Conservation (phyloP, 2,888 invertebrate species). For the Morpho achilles region DNA sequence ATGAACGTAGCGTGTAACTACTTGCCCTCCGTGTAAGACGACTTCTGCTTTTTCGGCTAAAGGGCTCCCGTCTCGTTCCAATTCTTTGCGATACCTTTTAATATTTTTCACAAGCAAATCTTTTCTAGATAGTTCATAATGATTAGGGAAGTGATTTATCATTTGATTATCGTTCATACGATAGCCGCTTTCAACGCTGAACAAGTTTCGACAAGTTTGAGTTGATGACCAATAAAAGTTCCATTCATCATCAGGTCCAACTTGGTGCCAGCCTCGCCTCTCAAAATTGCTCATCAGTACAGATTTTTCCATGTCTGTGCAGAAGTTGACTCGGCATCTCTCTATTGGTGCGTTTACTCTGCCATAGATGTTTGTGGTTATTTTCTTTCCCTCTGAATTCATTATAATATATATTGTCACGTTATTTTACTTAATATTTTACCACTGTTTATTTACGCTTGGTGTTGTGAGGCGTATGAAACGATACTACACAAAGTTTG, state of each 20-base stretch:
- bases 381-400: constrained; percentile 13
- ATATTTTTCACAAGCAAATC: constrained; percentile 98
- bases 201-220: constrained; percentile 92
- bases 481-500: constrained; percentile 6
- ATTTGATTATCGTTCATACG: constrained; percentile 95
- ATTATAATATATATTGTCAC: constrained; percentile 4
- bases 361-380: constrained; percentile 67
- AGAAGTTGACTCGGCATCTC: constrained; percentile 27
- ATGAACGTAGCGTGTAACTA: constrained; percentile 85
- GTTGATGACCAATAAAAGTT: constrained; percentile 98
- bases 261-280: constrained; percentile 91
- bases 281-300: constrained; percentile 94
- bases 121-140: constrained; percentile 97
- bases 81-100: constrained; percentile 94
- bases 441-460: constrained; percentile 7
- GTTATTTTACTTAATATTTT: not conserved
- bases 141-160: constrained; percentile 98
- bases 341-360: constrained; percentile 51
- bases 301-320: constrained; percentile 92
- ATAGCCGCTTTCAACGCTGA: constrained; percentile 95
- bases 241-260: constrained; percentile 93
- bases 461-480: not conserved
- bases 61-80: constrained; percentile 93
- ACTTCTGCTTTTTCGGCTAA: constrained; percentile 86
- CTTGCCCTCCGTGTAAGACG: constrained; percentile 79